Percentiles rank a stretch among this genome's conserved stretches.
Conservation (phyloP, 2,113 vertebrate species). For the Cyphomyrus plagiostoma region DNA sequence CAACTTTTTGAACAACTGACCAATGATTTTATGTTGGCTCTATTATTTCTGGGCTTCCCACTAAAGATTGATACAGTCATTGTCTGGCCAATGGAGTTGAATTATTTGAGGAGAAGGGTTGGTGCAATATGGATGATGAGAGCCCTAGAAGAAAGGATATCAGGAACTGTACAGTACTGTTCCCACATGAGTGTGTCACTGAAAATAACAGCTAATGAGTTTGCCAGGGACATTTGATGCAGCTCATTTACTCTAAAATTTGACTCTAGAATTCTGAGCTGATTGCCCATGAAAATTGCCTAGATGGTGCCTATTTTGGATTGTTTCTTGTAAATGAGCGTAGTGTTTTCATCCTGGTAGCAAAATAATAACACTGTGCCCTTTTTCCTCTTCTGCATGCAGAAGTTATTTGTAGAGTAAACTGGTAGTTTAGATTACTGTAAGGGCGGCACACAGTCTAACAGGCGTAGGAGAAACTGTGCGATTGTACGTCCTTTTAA, state of each 20-base stretch:
- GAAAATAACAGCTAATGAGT: neutral
- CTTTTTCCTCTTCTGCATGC: neutral
- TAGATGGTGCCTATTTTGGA: neutral
- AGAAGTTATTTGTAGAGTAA: neutral
- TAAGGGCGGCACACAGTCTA: neutral
- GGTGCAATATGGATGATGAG: neutral
- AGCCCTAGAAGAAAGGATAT: neutral
- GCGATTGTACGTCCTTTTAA: neutral
- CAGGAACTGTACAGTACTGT: neutral
- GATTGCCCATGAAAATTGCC: neutral
- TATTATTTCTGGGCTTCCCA: neutral
- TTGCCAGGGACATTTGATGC: neutral
- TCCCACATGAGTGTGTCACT: neutral
- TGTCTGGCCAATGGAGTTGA: neutral
- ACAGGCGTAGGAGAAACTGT: neutral
- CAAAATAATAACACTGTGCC: neutral
- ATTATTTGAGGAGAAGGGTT: neutral
- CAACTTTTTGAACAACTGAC: neutral
- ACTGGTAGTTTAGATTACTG: neutral
- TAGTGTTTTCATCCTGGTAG: slow-evolving; percentile 6
- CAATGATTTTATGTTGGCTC: neutral
- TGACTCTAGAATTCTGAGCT: neutral
- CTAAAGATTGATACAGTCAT: neutral
- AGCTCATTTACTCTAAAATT: neutral
- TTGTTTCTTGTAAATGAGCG: neutral